A percentile compares a stretch with the other conserved stretches of the same genome.
phyloP scores from a whole-genome alignment of 2,797 vertebrate species.

The Enteromius mattozi region DNA sequence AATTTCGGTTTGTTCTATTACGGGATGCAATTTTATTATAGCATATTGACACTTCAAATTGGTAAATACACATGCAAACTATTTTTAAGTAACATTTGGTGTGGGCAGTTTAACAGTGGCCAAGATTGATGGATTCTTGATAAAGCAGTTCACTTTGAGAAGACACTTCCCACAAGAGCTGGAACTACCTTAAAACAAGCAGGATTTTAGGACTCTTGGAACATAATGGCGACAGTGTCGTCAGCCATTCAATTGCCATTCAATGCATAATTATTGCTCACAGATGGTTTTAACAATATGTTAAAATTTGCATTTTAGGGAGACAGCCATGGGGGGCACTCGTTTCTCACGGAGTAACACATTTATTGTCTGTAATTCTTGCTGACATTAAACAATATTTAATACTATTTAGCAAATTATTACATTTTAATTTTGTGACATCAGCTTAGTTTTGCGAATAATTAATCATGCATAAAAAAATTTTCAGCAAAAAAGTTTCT shows the following conservation, averaged over 20 bases:
- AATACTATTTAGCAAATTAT: background rate
- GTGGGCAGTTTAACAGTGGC: background rate
- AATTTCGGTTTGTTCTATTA: background rate
- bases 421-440: background rate
- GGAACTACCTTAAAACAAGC: background rate
- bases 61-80: background rate
- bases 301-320: constrained; percentile 35
- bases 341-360: constrained; percentile 11
- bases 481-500: background rate
- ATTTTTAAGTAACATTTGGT: background rate
- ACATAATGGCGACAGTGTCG: constrained; percentile 1
- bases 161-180: constrained; percentile 8
- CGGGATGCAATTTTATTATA: background rate
- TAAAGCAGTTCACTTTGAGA: background rate
- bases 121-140: background rate
- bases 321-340: constrained; percentile 33
- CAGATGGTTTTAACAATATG: constrained; percentile 43
- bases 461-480: background rate
- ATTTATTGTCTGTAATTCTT: constrained; percentile 1
- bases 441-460: no score
- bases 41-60: background rate
- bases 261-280: constrained; percentile 21
- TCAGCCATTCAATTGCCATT: constrained; percentile 13
- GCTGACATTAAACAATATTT: background rate
- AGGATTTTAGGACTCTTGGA: constrained; percentile 33